Evolutionary conservation across 2,113 vertebrate species (phyloP).

Genomic region (Trinectes maculatus): DNA sequence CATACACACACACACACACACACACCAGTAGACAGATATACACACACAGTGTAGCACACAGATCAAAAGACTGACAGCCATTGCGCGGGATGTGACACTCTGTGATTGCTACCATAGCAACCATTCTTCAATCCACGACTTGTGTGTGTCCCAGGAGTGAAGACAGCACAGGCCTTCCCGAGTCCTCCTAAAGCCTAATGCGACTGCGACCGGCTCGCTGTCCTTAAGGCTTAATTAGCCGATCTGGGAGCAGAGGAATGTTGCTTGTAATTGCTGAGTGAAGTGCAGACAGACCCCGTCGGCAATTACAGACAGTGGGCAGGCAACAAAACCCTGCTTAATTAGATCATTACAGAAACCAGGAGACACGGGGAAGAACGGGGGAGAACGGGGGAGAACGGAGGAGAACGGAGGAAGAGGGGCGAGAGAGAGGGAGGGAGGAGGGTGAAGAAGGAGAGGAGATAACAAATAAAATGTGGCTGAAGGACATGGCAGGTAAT

Average conservation of each 20-base stretch:
- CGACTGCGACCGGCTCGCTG: conserved; percentile 48
- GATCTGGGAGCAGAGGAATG: conserved; percentile 64
- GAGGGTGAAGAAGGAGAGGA: background rate
- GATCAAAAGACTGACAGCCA: conserved; percentile 53
- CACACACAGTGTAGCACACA: background rate
- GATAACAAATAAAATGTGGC: background rate
- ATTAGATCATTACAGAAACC: conserved; percentile 65
- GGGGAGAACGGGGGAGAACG: conserved; percentile 3
- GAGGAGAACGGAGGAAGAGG: background rate
- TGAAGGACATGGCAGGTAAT: background rate
- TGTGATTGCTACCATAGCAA: conserved; percentile 63
- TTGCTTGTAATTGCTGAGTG: conserved; percentile 69
- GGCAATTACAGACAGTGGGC: conserved; percentile 75
- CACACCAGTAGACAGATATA: conserved; percentile 5
- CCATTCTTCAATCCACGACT: conserved; percentile 38
- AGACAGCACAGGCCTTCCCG: conserved; percentile 49
- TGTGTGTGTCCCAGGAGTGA: conserved; percentile 39
- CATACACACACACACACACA: conserved; percentile 8
- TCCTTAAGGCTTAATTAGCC: conserved; percentile 79
- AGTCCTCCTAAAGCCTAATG: conserved; percentile 46
- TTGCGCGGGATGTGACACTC: conserved; percentile 51
- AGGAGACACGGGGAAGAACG: conserved; percentile 36
- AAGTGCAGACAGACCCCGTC: conserved; percentile 56
- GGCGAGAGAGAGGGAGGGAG: background rate
- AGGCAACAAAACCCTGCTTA: conserved; percentile 69